Conservation (phyloP, 2,888 invertebrate species). For the Eudemis profundana region DNA sequence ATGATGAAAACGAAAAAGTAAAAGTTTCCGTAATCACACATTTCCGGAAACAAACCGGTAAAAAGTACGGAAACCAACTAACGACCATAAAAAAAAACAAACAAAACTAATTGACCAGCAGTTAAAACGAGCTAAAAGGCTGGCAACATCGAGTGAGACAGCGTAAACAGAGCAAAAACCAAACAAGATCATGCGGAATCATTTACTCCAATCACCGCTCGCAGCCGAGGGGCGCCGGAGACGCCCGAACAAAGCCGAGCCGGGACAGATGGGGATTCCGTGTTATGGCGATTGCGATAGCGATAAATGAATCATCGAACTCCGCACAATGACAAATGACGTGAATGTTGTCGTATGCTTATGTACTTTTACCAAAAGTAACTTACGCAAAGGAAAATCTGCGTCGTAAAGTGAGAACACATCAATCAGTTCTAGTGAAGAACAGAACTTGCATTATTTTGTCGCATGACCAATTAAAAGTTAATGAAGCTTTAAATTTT, state of each 20-base stretch:
- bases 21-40: conserved; percentile 32
- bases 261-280: conserved; percentile 53
- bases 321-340: too few species aligned
- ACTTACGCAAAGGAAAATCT: too few species aligned
- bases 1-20: conserved; percentile 19
- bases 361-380: too few species aligned
- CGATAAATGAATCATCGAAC: too few species aligned
- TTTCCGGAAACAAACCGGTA: conserved; percentile 14
- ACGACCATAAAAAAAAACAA: conserved; percentile 25
- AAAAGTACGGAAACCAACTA: conserved; percentile 33
- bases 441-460: too few species aligned
- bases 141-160: conserved; percentile 67
- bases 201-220: conserved; percentile 77
- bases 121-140: conserved; percentile 60
- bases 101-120: conserved; percentile 71
- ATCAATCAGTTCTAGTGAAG: too few species aligned
- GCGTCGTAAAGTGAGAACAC: too few species aligned
- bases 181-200: conserved; percentile 80
- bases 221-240: conserved; percentile 55
- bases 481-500: too few species aligned
- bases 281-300: conserved; percentile 48
- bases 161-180: conserved; percentile 76
- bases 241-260: conserved; percentile 65
- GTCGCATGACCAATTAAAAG: too few species aligned
- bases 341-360: too few species aligned